Evolutionary conservation across 2,888 invertebrate genomes (phyloP).

Genomic region (Amblyteles armatorius): DNA sequence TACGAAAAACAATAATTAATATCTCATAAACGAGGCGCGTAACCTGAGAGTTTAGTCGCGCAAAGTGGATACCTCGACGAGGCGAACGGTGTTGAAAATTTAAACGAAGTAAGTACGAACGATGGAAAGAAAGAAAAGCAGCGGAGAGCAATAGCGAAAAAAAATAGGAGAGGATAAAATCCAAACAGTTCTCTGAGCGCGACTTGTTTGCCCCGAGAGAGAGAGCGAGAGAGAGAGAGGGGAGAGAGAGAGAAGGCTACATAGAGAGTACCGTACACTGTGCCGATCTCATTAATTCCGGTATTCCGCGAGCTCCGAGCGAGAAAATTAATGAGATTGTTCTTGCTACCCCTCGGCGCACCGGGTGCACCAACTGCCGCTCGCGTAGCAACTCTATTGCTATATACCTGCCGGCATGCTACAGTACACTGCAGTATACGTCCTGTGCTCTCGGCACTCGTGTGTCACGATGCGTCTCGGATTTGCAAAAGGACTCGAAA

Average conservation of each 20-base stretch:
- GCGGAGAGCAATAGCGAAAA: constrained; percentile 29
- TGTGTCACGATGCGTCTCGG: constrained; percentile 17
- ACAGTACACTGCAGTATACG: neutral
- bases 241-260: neutral
- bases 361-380: constrained; percentile 23
- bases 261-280: constrained; percentile 28
- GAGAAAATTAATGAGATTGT: constrained; percentile 64
- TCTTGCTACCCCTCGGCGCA: constrained; percentile 39
- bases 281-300: constrained; percentile 61
- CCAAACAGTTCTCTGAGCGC: constrained; percentile 39
- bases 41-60: constrained; percentile 40
- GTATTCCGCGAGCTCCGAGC: constrained; percentile 50
- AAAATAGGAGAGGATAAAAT: constrained; percentile 29
- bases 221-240: neutral
- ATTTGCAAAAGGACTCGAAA: constrained; percentile 45
- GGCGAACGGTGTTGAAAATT: constrained; percentile 46
- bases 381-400: constrained; percentile 12
- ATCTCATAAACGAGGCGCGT: constrained; percentile 24
- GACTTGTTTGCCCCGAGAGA: constrained; percentile 25
- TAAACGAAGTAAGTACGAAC: constrained; percentile 27
- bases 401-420: constrained; percentile 10
- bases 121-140: constrained; percentile 31
- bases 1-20: constrained; percentile 33
- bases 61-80: constrained; percentile 44
- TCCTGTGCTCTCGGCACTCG: constrained; percentile 9